Base-by-base conservation (phyloP, 92 coral and sea anemone species). In the Siderastrea radians region DNA sequence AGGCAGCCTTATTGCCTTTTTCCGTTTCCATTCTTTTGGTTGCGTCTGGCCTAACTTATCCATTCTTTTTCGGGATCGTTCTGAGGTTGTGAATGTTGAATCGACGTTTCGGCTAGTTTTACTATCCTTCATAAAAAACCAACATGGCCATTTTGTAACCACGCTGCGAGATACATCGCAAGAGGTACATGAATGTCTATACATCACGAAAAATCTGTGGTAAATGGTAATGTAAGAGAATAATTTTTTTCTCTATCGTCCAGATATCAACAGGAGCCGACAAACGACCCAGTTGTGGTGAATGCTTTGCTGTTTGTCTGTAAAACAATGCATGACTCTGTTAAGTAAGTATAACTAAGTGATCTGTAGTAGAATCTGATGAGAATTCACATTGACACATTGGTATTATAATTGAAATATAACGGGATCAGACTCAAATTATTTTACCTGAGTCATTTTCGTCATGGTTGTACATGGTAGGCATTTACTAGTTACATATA, bases 271-370 rank as follows among this genome's bases (percentile, higher is more conserved):
- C 94, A 90, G 71, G 96, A 90, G 62, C 95, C 98, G 8, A 94
- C 99, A 8, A 91, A 89, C 45, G 99, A 98, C 63, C 98, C 98
- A 0, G 98, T 98, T 11, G 96, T 98, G 12, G 98, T 96, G 82
- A 98, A 94, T 81, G 96, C 98, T 12, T 75, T 97, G 78, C 89
- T 97, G 98, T 97, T 95, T 76, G 96, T 97, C 57, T 94, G 94
- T 88, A 97, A 97, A 83, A 97, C 99, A 3, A 87, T 97, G 85
- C 99, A 97, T 63, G 99, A 97, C 87, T 97, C 99, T 9, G 99
- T 97, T 38, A 97, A 96, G 99, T 97, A 93, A 61, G 96, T 84
- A 54, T 3, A 48, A 47, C n/a, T 9, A 1, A 10, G 38, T 52
- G 77, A 13, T 74, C 38, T 10, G 38, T 5, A 49, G 44, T 2